Evolutionary conservation across 2,113 vertebrate species (phyloP), one percentile per base, ranked within the genome.

Genomic region (Halichoeres trimaculatus): DNA sequence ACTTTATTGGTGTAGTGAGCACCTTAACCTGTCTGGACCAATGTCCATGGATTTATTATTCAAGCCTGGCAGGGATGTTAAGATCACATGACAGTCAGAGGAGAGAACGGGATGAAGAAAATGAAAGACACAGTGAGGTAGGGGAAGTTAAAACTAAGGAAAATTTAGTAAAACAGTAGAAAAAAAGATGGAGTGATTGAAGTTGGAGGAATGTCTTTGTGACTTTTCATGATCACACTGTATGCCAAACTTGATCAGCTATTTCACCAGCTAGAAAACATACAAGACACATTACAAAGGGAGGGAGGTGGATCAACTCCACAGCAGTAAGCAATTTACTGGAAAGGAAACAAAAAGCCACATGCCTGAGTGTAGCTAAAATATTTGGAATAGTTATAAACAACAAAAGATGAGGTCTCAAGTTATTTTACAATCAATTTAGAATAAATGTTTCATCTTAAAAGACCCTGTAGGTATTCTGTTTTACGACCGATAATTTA

Each of bases 1-100:
- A 53, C 70, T 90, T 85, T 85, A 85, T 86, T 70, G 57, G 53
- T 14, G 54, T 5, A 30, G 23, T 30, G 64, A 84, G 70, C 64
- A 74, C 73, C 48, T 68, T 60, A 55, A 61, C 48, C 69, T 35
- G 56, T 68, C 73, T 63, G 45, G 51, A 78, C 45, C 63, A 55
- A 50, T 34, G 51, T 80, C 75, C 19, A 20, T 48, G 19, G 19
- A 20, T 48, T 7, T 20, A n/a, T 16, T 1, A n/a, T 20, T 48
- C 19, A 2, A 9, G n/a, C 45, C 19, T 48, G 19, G 13, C n/a
- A 17, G 24, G 2, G 51, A 50, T 48, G 63, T 45, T 5, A 35
- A 51, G 57, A 54, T 1, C 9, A 38, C 36, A 40, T 59, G 20
- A 59, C 13, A 48, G 47, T 40, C 6, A 40, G n/a, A 53, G 8